Evolutionary conservation across 1,140 invertebrate genomes (phyloP).

Genomic region (Antheraea pernyi): DNA sequence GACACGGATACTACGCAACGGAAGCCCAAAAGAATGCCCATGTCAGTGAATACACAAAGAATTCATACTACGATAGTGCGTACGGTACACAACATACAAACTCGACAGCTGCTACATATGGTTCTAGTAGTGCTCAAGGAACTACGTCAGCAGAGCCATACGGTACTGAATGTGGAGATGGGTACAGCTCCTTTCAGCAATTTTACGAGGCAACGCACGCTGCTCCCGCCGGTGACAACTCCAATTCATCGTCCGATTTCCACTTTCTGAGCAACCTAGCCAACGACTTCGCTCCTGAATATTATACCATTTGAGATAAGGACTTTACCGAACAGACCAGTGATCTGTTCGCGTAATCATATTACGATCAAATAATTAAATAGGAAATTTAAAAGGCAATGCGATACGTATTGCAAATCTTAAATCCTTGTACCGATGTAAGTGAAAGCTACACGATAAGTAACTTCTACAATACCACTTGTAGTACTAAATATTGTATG

Average conservation of each 20-base stretch:
- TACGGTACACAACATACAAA: slow-evolving; percentile 58
- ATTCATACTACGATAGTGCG: slow-evolving; percentile 66
- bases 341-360: slow-evolving; percentile 72
- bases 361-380: slow-evolving; percentile 2
- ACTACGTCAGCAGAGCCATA: slow-evolving; percentile 51
- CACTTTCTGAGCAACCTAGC: slow-evolving; percentile 94
- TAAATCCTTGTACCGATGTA: slow-evolving; percentile 44
- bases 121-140: slow-evolving; percentile 41
- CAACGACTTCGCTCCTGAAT: slow-evolving; percentile 94
- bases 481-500: slow-evolving; percentile 41
- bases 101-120: slow-evolving; percentile 43
- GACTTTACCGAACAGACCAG: slow-evolving; percentile 73
- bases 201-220: slow-evolving; percentile 83
- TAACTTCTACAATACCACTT: slow-evolving; percentile 13
- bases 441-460: slow-evolving; percentile 31
- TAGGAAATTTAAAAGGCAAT: slow-evolving; percentile 45
- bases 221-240: slow-evolving; percentile 85
- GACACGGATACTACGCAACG: slow-evolving; percentile 64
- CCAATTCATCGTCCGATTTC: slow-evolving; percentile 94
- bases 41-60: slow-evolving; percentile 64
- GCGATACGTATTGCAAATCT: slow-evolving; percentile 37
- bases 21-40: slow-evolving; percentile 67
- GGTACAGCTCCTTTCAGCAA: slow-evolving; percentile 84
- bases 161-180: slow-evolving; percentile 81
- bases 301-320: slow-evolving; percentile 89